These are phyloP conservation scores for Acrobasis suavella DNA, from an alignment of 2,888 invertebrate genomes.

Conservation along the genomic window DNA sequence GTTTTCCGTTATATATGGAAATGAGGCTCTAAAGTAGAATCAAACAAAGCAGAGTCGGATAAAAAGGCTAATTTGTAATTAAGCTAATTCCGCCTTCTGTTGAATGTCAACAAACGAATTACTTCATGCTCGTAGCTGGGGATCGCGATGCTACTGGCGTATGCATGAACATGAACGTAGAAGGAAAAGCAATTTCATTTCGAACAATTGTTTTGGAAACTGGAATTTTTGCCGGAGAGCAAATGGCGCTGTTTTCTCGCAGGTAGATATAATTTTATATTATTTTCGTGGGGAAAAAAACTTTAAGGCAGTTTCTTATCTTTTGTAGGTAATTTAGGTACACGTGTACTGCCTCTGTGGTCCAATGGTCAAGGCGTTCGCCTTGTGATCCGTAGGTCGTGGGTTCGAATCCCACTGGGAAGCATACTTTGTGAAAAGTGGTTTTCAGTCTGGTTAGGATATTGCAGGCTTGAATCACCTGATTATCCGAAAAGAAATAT, in stretches of 20 bases:
- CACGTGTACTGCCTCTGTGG: too few relatives aligned
- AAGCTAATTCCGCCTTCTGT: constrained; percentile 13
- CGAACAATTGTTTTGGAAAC: constrained; percentile 15
- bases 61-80: constrained; percentile 14
- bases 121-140: constrained; percentile 3
- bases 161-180: constrained; percentile 1
- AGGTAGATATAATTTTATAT: background rate
- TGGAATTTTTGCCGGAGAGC: constrained; percentile 2
- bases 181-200: constrained; percentile 13
- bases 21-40: background rate
- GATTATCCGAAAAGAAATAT: too few relatives aligned
- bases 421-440: too few relatives aligned
- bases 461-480: too few relatives aligned
- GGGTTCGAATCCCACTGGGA: too few relatives aligned
- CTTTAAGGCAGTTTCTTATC: too few relatives aligned
- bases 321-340: too few relatives aligned
- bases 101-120: constrained; percentile 14
- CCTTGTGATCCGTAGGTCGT: too few relatives aligned
- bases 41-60: background rate
- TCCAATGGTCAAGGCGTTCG: too few relatives aligned
- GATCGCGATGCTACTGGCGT: constrained; percentile 3
- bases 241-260: background rate
- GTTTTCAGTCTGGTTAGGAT: too few relatives aligned
- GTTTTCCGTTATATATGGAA: too few relatives aligned
- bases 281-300: background rate